These are phyloP conservation scores for Burhinus bistriatus DNA, from an alignment of 2,113 vertebrate species.

Conservation along the genomic window DNA sequence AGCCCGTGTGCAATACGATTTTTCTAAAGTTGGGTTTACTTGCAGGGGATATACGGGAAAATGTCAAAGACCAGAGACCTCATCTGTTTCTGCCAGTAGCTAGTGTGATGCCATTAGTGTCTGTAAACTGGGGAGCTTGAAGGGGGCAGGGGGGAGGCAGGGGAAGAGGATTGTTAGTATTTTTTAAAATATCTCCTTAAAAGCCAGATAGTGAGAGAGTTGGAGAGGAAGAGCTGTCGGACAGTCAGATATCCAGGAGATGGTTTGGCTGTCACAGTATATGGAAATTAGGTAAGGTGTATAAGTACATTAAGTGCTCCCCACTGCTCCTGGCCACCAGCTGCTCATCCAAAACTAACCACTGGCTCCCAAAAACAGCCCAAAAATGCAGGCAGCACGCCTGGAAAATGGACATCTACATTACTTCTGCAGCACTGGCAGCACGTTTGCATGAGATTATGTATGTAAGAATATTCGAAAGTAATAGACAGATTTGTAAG, in stretches of 20 bases:
- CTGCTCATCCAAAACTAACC: conserved; percentile 7
- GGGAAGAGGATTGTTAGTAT: neutral
- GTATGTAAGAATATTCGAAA: neutral
- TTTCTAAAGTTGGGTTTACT: neutral
- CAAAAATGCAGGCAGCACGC: neutral
- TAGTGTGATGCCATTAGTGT: neutral
- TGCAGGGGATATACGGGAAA: neutral
- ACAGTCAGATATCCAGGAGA: neutral
- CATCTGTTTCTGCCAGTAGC: neutral
- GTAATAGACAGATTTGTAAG: neutral
- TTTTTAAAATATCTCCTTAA: neutral
- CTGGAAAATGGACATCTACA: neutral
- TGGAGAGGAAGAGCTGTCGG: neutral
- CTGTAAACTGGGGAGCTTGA: neutral
- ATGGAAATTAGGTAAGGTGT: conserved; percentile 22
- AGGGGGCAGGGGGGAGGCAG: rapidly evolving
- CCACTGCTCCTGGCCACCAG: neutral
- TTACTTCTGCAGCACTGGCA: neutral
- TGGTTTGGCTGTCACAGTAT: neutral
- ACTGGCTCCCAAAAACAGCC: neutral
- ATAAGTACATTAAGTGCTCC: conserved; percentile 42
- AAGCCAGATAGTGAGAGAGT: neutral
- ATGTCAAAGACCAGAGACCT: neutral
- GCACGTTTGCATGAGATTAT: neutral
- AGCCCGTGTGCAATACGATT: neutral